A percentile compares a stretch with the other conserved stretches of the same genome.
Conservation (phyloP, 2,797 vertebrate genomes). For the Ispidina lecontei region DNA sequence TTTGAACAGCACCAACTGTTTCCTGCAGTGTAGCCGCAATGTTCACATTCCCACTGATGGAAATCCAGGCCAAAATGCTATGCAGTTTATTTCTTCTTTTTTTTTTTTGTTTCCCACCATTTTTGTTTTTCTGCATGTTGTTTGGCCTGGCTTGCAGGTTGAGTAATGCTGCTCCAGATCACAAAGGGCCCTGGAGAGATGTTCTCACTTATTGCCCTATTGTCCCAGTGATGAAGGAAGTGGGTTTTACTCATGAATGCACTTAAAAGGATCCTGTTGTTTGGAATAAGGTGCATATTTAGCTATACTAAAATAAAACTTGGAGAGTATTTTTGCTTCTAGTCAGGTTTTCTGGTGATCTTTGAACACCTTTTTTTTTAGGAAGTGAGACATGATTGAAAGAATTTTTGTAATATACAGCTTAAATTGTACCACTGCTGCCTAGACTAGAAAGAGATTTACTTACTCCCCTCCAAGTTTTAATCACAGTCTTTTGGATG, state of each 20-base stretch:
- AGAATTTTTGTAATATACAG: background rate
- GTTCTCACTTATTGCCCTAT: slow-evolving; percentile 11
- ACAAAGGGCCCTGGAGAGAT: background rate
- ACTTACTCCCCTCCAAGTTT: background rate
- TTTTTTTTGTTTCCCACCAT: background rate
- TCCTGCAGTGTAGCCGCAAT: background rate
- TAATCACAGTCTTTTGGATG: background rate
- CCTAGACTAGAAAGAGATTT: background rate
- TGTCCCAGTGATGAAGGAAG: slow-evolving; percentile 9
- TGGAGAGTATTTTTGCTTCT: background rate
- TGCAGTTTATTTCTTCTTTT: background rate
- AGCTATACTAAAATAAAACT: background rate
- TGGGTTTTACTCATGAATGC: slow-evolving; percentile 2
- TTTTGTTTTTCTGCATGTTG: background rate
- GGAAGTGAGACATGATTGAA: background rate
- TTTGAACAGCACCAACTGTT: background rate
- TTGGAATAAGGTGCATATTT: slow-evolving; percentile 4
- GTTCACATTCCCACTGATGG: background rate
- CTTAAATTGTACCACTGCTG: background rate
- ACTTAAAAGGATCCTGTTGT: background rate
- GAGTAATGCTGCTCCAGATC: background rate
- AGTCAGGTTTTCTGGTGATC: background rate
- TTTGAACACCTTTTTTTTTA: background rate
- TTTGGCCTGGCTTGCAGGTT: background rate
- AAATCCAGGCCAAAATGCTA: background rate